These are phyloP conservation scores for Mesocentrotus franciscanus DNA, from an alignment of 53 echinoderm and acorn worm genomes.

Conservation along the genomic window DNA sequence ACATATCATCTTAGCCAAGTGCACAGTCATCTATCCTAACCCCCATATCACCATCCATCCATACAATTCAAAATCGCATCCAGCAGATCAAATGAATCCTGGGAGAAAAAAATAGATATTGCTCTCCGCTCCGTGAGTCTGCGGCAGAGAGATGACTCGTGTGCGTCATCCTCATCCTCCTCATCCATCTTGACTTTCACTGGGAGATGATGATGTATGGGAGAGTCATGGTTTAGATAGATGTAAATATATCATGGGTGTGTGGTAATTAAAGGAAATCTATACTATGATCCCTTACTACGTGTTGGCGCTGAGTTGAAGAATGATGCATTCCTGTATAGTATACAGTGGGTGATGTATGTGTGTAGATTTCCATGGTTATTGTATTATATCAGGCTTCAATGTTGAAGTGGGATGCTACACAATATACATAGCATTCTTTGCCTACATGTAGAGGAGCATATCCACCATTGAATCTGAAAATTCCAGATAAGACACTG, in stretches of 20 bases:
- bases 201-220: not conserved
- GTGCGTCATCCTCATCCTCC: constrained; percentile 4
- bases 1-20: constrained; percentile 17
- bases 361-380: not conserved
- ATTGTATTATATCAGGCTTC: not conserved
- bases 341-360: not conserved
- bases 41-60: not conserved
- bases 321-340: not conserved
- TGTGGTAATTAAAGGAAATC: constrained; percentile 18
- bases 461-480: not conserved
- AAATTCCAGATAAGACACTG: not conserved
- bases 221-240: not conserved
- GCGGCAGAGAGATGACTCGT: not conserved
- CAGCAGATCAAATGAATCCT: not conserved
- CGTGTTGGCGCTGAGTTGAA: not conserved
- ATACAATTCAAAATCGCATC: constrained; percentile 8
- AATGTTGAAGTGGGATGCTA: not conserved
- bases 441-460: not conserved
- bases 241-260: constrained; percentile 12
- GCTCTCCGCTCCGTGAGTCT: not conserved
- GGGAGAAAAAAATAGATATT: not conserved
- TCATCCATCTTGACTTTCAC: not conserved
- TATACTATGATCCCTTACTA: not conserved
- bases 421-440: not conserved
- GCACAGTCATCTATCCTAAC: constrained; percentile 24